Conservation (phyloP, 1,140 invertebrate genomes). For the Phortica variegata region DNA sequence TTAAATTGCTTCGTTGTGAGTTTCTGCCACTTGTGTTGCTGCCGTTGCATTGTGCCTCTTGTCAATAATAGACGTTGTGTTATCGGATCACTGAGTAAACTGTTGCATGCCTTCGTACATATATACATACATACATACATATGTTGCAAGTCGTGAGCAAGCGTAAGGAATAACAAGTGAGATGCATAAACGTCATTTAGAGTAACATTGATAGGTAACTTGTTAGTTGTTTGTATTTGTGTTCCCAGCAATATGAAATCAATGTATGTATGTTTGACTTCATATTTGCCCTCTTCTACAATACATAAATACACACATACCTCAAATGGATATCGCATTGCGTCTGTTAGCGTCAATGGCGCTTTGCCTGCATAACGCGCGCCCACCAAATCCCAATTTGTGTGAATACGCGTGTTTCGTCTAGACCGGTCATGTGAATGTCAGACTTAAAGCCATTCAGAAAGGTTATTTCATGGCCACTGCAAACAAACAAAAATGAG, state of each 20-base stretch:
- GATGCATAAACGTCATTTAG: no score
- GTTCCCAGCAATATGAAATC: no score
- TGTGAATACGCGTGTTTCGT: conserved; percentile 71
- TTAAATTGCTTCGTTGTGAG: conserved; percentile 33
- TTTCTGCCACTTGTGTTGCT: background rate
- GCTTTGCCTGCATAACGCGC: conserved; percentile 67
- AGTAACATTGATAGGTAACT: no score
- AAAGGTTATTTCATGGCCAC: conserved; percentile 72
- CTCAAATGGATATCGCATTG: conserved; percentile 69
- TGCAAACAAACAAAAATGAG: conserved; percentile 25
- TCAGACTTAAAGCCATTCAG: conserved; percentile 70
- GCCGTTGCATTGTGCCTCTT: background rate
- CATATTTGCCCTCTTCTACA: no score
- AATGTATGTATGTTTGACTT: no score
- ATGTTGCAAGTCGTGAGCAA: no score
- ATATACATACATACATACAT: no score
- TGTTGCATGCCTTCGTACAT: conserved; percentile 44
- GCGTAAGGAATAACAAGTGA: no score
- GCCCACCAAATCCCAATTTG: conserved; percentile 72
- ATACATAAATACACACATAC: no score
- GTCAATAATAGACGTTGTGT: conserved; percentile 15
- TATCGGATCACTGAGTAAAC: conserved; percentile 30
- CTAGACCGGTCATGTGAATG: conserved; percentile 62
- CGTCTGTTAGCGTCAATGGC: conserved; percentile 64
- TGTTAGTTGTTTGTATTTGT: no score